These are phyloP conservation scores for Phaethornis superciliosus DNA, from an alignment of 2,113 vertebrate species.

Conservation along the genomic window DNA sequence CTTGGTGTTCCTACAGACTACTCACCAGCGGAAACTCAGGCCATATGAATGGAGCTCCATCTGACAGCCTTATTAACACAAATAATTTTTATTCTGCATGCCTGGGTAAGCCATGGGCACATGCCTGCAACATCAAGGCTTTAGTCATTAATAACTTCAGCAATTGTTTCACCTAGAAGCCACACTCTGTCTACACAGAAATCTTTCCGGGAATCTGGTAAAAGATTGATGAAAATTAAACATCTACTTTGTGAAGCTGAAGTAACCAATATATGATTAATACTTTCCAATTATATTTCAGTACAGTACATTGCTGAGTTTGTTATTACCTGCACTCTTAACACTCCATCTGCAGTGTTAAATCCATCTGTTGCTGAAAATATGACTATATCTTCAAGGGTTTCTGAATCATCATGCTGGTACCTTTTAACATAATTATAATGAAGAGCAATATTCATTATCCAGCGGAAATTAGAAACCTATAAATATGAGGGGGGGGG, in stretches of 20 bases:
- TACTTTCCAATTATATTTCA: conserved; percentile 75
- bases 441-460: conserved; percentile 66
- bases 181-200: conserved; percentile 46
- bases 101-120: conserved; percentile 58
- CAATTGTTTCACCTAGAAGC: conserved; percentile 60
- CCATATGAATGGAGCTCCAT: neutral
- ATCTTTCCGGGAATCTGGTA: conserved; percentile 67
- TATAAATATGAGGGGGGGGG: conserved; percentile 59
- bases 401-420: conserved; percentile 89
- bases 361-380: conserved; percentile 87
- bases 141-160: conserved; percentile 54
- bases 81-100: conserved; percentile 35
- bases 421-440: conserved; percentile 82
- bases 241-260: conserved; percentile 72
- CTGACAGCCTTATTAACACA: conserved; percentile 62
- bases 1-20: neutral
- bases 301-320: conserved; percentile 74
- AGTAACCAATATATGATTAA: conserved; percentile 75
- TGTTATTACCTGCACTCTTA: conserved; percentile 81
- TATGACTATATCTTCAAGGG: conserved; percentile 78
- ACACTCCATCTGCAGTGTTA: conserved; percentile 80
- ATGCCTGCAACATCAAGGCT: conserved; percentile 53
- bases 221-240: conserved; percentile 73
- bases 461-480: conserved; percentile 66
- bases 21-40: neutral